Conservation (phyloP, 2,888 invertebrate species). For the Petrophora chlorosata region DNA sequence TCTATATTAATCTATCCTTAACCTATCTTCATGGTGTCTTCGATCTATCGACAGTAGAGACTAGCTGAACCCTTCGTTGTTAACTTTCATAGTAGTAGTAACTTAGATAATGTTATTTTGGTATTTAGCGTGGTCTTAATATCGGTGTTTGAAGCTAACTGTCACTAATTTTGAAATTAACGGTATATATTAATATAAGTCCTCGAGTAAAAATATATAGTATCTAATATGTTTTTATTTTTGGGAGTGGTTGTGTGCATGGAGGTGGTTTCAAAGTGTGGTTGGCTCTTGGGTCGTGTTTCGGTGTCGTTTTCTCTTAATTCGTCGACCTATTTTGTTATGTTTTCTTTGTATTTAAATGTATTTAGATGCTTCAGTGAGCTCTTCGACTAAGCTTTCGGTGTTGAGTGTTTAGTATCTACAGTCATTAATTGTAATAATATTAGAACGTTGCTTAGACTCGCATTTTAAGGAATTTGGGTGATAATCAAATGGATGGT, state of each 20-base stretch:
- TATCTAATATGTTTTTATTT: slow-evolving; percentile 23
- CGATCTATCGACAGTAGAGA: slow-evolving; percentile 57
- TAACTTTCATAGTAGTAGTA: slow-evolving; percentile 74
- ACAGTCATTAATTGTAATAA: slow-evolving; percentile 40
- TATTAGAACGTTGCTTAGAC: slow-evolving; percentile 62
- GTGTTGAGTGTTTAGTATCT: slow-evolving; percentile 70
- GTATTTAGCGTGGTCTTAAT: slow-evolving; percentile 68
- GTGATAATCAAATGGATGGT: slow-evolving; percentile 78
- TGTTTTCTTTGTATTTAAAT: slow-evolving; percentile 42
- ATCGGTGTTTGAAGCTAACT: slow-evolving; percentile 56
- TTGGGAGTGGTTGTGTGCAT: slow-evolving; percentile 49
- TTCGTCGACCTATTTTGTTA: slow-evolving; percentile 52
- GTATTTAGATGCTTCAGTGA: slow-evolving; percentile 54
- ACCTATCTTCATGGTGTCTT: slow-evolving; percentile 59
- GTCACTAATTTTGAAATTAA: slow-evolving; percentile 77
- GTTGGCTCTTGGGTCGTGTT: slow-evolving; percentile 66
- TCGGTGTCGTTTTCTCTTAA: slow-evolving; percentile 75
- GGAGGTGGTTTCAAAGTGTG: slow-evolving; percentile 48
- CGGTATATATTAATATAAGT: slow-evolving; percentile 31
- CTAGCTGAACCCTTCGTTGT: slow-evolving; percentile 79
- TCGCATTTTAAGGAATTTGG: slow-evolving; percentile 78
- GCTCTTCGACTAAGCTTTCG: slow-evolving; percentile 69
- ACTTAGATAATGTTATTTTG: slow-evolving; percentile 74
- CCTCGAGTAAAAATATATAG: slow-evolving; percentile 30
- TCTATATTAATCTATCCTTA: slow-evolving; percentile 53